These are phyloP conservation scores for Sander vitreus DNA, from an alignment of 2,113 vertebrate genomes.

Conservation along the genomic window DNA sequence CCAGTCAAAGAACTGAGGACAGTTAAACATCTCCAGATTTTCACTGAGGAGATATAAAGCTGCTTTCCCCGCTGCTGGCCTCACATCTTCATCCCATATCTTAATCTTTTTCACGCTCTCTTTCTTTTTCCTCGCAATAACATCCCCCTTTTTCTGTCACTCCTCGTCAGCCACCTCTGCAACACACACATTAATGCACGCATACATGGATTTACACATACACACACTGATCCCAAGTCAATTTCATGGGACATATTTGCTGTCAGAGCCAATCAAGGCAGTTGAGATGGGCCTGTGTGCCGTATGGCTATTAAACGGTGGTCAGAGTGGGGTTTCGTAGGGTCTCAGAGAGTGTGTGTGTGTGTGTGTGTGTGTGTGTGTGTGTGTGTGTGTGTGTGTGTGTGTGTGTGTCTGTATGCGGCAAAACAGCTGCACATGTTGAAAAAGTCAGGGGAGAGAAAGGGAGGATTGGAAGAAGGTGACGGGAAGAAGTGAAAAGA, in stretches of 20 bases:
- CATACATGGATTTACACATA: constrained; percentile 16
- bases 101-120: constrained; percentile 62
- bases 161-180: constrained; percentile 1
- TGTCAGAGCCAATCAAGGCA: constrained; percentile 72
- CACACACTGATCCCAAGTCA: constrained; percentile 51
- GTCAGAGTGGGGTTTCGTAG: constrained; percentile 64
- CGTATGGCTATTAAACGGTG: constrained; percentile 69
- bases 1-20: constrained; percentile 50
- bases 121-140: constrained; percentile 46
- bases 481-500: constrained; percentile 42
- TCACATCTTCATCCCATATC: constrained; percentile 64
- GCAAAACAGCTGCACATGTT: constrained; percentile 74
- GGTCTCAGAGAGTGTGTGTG: constrained; percentile 49
- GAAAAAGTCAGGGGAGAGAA: constrained; percentile 43
- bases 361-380: constrained; percentile 41
- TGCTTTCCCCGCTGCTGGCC: constrained; percentile 35
- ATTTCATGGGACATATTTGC: constrained; percentile 81
- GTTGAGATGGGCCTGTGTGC: constrained; percentile 60
- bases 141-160: constrained; percentile 34
- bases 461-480: constrained; percentile 32
- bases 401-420: constrained; percentile 41
- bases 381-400: constrained; percentile 40
- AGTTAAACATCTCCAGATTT: constrained; percentile 75
- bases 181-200: constrained; percentile 22
- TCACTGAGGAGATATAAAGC: constrained; percentile 57